Evolutionary conservation across 2,797 vertebrate species (phyloP).

Genomic region (Otus scops): DNA sequence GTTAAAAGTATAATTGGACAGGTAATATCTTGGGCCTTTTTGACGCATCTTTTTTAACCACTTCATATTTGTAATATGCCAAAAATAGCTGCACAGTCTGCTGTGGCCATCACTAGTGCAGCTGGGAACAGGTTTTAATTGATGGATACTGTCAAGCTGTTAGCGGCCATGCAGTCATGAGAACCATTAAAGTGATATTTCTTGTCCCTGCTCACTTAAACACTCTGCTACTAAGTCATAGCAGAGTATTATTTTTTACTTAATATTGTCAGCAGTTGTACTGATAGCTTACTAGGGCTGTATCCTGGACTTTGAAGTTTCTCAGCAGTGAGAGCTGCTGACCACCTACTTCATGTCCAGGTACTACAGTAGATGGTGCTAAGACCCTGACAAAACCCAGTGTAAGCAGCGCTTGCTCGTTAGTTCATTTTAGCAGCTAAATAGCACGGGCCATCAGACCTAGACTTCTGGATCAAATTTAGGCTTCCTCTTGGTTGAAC

Average conservation of each 20-base stretch:
- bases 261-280: background rate
- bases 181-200: slow-evolving; percentile 48
- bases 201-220: slow-evolving; percentile 40
- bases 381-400: background rate
- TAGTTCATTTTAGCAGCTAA: background rate
- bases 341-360: background rate
- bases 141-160: slow-evolving; percentile 48
- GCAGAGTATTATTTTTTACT: background rate
- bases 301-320: background rate
- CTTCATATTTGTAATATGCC: slow-evolving; percentile 37
- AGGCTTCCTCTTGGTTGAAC: background rate
- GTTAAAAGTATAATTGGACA: background rate
- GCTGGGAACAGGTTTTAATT: slow-evolving; percentile 62
- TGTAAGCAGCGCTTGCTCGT: background rate
- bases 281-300: accelerated
- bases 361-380: background rate
- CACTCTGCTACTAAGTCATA: background rate
- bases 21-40: background rate
- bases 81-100: slow-evolving; percentile 37
- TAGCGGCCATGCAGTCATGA: background rate
- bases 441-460: too few species aligned
- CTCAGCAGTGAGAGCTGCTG: background rate
- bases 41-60: background rate
- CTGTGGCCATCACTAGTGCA: slow-evolving; percentile 11
- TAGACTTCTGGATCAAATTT: background rate